Evolutionary conservation across 2,888 invertebrate species (phyloP).

Genomic region (Syrista parreyssii): DNA sequence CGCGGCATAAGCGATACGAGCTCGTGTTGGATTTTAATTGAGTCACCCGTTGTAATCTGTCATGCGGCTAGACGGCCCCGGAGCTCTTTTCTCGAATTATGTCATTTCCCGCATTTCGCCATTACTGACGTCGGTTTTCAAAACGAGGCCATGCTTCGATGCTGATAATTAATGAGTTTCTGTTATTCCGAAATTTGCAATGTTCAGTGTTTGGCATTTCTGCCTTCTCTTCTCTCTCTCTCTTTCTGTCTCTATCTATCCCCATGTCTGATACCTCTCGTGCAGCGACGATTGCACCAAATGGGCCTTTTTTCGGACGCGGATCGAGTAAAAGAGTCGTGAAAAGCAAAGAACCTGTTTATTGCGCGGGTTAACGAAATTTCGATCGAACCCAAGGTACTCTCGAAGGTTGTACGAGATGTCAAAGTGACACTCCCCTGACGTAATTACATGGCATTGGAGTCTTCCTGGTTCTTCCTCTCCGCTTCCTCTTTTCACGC

Average conservation of each 20-base stretch:
- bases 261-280: no score
- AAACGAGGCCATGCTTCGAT: constrained; percentile 20
- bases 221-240: not conserved
- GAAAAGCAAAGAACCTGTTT: not conserved
- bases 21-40: constrained; percentile 49
- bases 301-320: not conserved
- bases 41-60: constrained; percentile 57
- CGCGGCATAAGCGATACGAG: constrained; percentile 12
- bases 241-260: not conserved
- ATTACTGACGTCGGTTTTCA: constrained; percentile 19
- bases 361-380: constrained; percentile 47
- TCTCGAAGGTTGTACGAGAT: constrained; percentile 39
- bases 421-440: constrained; percentile 57
- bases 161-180: not conserved
- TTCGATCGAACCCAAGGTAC: constrained; percentile 34
- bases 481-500: not conserved
- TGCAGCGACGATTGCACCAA: no score
- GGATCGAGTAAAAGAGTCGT: not conserved
- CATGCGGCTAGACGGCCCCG: constrained; percentile 44
- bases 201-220: not conserved
- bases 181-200: not conserved
- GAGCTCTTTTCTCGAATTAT: constrained; percentile 38
- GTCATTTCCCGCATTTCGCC: constrained; percentile 17
- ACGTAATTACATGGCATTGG: constrained; percentile 60
- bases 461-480: constrained; percentile 41